Evolutionary conservation across 2,113 vertebrate genomes (phyloP).

Genomic region (Haemorhous mexicanus): DNA sequence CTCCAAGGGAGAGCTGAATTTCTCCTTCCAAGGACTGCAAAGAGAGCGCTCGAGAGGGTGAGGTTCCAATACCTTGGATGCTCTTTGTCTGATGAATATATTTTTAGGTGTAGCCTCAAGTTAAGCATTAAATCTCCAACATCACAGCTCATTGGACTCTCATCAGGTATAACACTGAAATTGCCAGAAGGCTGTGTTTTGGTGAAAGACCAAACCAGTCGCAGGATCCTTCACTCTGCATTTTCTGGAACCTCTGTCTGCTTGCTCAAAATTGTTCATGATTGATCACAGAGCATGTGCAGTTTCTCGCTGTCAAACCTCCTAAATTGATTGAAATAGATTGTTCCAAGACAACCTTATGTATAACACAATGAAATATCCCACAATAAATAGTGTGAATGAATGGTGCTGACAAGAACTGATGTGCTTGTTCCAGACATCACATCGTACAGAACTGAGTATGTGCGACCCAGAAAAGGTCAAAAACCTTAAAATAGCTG

Average conservation of each 20-base stretch:
- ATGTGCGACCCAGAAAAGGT: neutral
- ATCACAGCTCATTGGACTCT: neutral
- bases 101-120: neutral
- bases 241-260: neutral
- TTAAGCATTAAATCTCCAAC: neutral
- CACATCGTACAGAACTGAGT: neutral
- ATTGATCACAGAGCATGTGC: neutral
- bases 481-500: conserved; percentile 45
- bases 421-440: neutral
- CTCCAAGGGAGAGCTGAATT: neutral
- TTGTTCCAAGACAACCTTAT: neutral
- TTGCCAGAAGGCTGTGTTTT: neutral
- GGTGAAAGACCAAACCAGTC: neutral
- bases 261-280: neutral
- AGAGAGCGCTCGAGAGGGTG: neutral
- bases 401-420: neutral
- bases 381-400: neutral
- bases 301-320: neutral
- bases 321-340: neutral
- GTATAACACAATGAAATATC: neutral
- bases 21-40: neutral
- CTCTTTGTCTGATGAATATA: neutral
- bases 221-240: neutral
- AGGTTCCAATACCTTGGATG: neutral
- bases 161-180: neutral